phyloP scores from a whole-genome alignment of 2,113 vertebrate species.

The Xenus cinereus region DNA sequence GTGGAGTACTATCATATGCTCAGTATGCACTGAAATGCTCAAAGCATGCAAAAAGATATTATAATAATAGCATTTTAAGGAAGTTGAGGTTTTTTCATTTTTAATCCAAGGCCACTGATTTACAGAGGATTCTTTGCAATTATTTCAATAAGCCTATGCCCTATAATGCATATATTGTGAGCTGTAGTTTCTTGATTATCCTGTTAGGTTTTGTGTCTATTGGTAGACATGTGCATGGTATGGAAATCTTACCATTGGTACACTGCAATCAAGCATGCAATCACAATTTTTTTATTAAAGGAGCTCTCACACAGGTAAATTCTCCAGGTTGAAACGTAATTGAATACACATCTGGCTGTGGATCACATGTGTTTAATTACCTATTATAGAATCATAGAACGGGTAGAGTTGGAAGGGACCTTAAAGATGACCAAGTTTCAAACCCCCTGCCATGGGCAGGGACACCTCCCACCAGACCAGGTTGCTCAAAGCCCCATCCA shows the following conservation, averaged over 20 bases:
- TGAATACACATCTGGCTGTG: background rate
- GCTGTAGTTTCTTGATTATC: background rate
- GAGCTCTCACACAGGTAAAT: background rate
- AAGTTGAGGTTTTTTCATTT: background rate
- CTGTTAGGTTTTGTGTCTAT: background rate
- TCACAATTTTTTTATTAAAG: background rate
- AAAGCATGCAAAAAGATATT: background rate
- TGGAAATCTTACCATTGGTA: background rate
- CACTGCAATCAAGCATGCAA: background rate
- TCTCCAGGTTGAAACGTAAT: background rate
- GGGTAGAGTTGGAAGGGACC: too few relatives aligned
- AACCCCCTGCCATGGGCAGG: too few relatives aligned
- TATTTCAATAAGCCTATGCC: background rate
- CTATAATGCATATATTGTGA: background rate
- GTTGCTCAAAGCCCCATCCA: too few relatives aligned
- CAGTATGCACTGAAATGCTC: background rate
- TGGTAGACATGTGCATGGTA: background rate
- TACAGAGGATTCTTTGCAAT: background rate
- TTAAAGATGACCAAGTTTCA: too few relatives aligned
- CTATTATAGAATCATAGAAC: background rate
- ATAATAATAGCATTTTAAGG: background rate
- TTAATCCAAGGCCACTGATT: background rate
- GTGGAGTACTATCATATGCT: background rate
- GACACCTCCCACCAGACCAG: too few relatives aligned
- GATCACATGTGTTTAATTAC: background rate